phyloP scores from a whole-genome alignment of 1,140 invertebrate genomes.

The Maniola jurtina region DNA sequence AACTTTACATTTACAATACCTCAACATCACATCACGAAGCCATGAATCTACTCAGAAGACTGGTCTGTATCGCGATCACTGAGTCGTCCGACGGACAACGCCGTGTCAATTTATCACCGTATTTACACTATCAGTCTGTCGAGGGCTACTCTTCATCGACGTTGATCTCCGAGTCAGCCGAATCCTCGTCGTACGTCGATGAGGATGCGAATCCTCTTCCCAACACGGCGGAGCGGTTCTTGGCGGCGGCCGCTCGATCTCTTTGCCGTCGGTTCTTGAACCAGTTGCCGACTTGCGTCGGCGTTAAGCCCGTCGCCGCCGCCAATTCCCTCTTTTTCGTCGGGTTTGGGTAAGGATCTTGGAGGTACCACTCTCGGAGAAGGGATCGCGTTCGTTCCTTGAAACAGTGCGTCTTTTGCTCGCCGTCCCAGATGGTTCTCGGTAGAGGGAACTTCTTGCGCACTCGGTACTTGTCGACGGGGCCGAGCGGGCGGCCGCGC shows the following conservation, averaged over 20 bases:
- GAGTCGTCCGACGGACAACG: constrained; percentile 32
- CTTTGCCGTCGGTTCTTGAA: constrained; percentile 99
- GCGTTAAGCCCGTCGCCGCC: constrained; percentile 97
- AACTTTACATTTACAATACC: constrained; percentile 52
- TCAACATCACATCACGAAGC: constrained; percentile 55
- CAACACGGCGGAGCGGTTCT: constrained; percentile 92
- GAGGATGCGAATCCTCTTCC: constrained; percentile 71
- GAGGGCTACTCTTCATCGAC: constrained; percentile 70
- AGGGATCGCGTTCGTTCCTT: constrained; percentile 98
- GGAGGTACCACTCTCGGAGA: constrained; percentile 98
- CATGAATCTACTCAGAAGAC: constrained; percentile 28
- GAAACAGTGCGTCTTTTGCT: constrained; percentile 99
- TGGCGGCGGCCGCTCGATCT: constrained; percentile 98
- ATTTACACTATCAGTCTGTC: constrained; percentile 59
- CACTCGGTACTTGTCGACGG: constrained; percentile 99
- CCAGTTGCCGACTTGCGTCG: constrained; percentile 99
- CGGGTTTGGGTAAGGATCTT: constrained; percentile 99
- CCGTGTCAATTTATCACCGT: constrained; percentile 42
- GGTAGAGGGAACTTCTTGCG: constrained; percentile 99
- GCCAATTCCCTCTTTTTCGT: constrained; percentile 99
- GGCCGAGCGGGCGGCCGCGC: constrained; percentile 95
- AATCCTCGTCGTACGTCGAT: constrained; percentile 75
- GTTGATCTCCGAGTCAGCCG: constrained; percentile 75
- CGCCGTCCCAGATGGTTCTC: constrained; percentile 99
- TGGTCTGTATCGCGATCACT: constrained; percentile 52